Conservation (phyloP, 2,113 vertebrate genomes). For the Cyprichromis sp. region DNA sequence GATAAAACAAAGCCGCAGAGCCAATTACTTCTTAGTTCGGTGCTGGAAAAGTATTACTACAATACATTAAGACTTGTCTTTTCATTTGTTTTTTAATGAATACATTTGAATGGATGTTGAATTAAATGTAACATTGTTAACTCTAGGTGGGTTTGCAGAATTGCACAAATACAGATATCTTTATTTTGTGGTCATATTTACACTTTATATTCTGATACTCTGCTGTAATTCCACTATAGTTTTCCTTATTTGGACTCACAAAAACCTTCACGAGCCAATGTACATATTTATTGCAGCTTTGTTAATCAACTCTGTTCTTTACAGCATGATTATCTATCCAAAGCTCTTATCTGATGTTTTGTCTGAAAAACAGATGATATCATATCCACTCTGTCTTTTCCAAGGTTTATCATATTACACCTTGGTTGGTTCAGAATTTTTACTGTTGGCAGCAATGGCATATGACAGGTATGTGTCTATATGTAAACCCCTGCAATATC, state of each 20-base stretch:
- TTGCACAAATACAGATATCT: neutral
- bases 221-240: neutral
- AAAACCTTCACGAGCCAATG: conserved; percentile 23
- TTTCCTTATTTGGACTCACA: neutral
- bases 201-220: neutral
- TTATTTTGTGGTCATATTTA: neutral
- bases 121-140: neutral
- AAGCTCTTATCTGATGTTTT: neutral
- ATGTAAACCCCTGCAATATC: neutral
- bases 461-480: conserved; percentile 5
- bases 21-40: neutral
- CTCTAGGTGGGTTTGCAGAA: neutral
- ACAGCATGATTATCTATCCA: conserved; percentile 1
- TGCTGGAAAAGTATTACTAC: neutral
- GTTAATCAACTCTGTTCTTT: neutral
- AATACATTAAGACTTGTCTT: neutral
- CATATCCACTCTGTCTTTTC: neutral
- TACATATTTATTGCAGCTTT: conserved; percentile 34
- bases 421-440: neutral
- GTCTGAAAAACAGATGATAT: neutral
- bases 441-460: neutral
- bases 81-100: neutral
- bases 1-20: neutral
- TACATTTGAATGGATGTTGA: neutral
- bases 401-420: neutral